These are phyloP conservation scores for Drosophila fulvimacula DNA, from an alignment of 2,888 invertebrate genomes.

Conservation along the genomic window DNA sequence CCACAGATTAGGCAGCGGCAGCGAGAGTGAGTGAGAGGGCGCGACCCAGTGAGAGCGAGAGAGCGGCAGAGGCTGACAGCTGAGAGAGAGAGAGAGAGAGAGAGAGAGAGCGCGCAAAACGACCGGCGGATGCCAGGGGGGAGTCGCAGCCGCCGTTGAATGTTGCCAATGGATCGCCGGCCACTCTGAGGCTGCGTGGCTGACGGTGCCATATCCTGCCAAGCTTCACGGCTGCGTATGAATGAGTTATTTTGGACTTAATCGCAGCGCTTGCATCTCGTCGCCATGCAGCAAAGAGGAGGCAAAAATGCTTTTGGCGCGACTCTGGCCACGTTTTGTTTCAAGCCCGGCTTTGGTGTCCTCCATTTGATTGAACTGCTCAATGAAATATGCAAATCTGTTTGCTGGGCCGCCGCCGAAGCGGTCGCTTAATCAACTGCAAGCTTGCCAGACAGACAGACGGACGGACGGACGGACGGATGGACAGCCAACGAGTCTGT, in stretches of 20 bases:
- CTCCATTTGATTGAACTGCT: slow-evolving; percentile 83
- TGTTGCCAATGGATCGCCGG: slow-evolving; percentile 43
- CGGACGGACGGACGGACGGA: background rate
- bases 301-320: slow-evolving; percentile 28
- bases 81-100: slow-evolving; percentile 1
- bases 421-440: slow-evolving; percentile 75
- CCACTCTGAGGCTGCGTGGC: slow-evolving; percentile 14
- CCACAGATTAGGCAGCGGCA: slow-evolving; percentile 68
- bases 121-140: slow-evolving; percentile 4
- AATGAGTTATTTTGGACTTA: slow-evolving; percentile 82
- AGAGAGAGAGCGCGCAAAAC: background rate
- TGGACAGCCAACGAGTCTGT: slow-evolving; percentile 15
- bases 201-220: slow-evolving; percentile 63
- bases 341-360: slow-evolving; percentile 66
- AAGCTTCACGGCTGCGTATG: slow-evolving; percentile 73
- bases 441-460: slow-evolving; percentile 33
- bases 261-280: slow-evolving; percentile 71
- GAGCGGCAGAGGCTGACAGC: background rate
- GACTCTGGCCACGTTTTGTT: slow-evolving; percentile 63
- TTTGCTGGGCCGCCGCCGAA: slow-evolving; percentile 53
- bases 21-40: slow-evolving; percentile 3
- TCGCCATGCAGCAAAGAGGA: slow-evolving; percentile 46
- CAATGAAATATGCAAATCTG: slow-evolving; percentile 84
- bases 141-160: background rate
- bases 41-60: background rate